These are phyloP conservation scores for Mnemiopsis leidyi DNA, from an alignment of 37 sponge, comb jelly and placozoan genomes.

Conservation along the genomic window DNA sequence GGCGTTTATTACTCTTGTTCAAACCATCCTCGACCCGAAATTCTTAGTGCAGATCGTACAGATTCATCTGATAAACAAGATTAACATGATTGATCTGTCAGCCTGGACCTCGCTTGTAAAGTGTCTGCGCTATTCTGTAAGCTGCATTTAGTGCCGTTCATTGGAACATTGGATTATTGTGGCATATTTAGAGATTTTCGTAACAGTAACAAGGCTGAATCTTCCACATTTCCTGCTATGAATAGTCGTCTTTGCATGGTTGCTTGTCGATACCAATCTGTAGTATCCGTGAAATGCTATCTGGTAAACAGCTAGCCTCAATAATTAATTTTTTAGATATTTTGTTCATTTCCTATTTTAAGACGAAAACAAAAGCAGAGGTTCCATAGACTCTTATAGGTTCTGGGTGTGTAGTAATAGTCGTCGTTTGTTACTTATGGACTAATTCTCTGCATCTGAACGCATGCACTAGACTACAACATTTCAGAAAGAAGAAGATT, in stretches of 20 bases:
- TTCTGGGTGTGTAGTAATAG: too few species aligned
- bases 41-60: not conserved
- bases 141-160: not conserved
- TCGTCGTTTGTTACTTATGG: too few species aligned
- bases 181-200: not conserved
- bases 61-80: not conserved
- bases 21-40: not conserved
- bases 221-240: not conserved
- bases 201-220: not conserved
- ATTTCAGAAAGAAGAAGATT: constrained; percentile 3
- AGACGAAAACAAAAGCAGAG: too few species aligned
- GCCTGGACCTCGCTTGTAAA: not conserved
- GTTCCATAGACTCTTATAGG: too few species aligned
- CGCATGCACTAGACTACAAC: too few species aligned
- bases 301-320: not conserved
- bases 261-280: not conserved
- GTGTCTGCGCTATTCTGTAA: not conserved
- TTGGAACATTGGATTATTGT: not conserved
- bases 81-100: not conserved
- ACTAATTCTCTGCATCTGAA: too few species aligned
- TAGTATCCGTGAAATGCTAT: not conserved
- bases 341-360: too few species aligned
- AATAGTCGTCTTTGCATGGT: not conserved
- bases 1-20: not conserved
- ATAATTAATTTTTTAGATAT: too few species aligned